Evolutionary conservation across 1,140 invertebrate species (phyloP), one percentile per base, ranked within the genome.

Genomic region (Rhynchophorus ferrugineus): DNA sequence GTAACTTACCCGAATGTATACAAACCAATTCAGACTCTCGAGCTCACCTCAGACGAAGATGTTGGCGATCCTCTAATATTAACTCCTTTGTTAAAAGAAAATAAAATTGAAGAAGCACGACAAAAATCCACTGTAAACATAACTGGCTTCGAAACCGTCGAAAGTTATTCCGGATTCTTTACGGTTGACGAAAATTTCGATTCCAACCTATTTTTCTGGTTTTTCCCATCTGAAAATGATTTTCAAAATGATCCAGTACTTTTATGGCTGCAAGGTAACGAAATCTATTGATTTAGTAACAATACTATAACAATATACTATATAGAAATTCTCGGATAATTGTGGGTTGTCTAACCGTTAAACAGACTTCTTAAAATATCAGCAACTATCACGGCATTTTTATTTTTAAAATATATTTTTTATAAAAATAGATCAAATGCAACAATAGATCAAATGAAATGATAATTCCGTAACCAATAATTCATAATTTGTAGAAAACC

Each of bases 141-240:
- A 20, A 20, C 44, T 44, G 36, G 11, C 34, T 61, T 64, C 41
- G 49, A 61, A 49, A 49, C 56, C 13, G 13, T 38, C 18, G 24
- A 46, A 45, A 50, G 50, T 58, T 74, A 83, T 62, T 73, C 82
- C 16, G 85, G 83, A 20, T 85, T 78, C 59, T 73, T 87, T 13
- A 87, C 83, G 1, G 78, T 86, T 2, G 76, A 87, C 60, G 71
- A 78, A 64, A 64, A 68, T 1, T 77, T 70, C 54, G 73, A 79
- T 58, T 81, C 80, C 3, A 84, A 87, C 66, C 66, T 83, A 54
- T 87, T 84, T 65, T 86, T 87, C 68, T 87, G 84, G 84, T 87
- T 81, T 65, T 86, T 87, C 61, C 81, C 82, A n/a, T 72, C 81
- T 1, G 70, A 75, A 57, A 68, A 60, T 6, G 62, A 67, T 19